Evolutionary conservation across 1,140 invertebrate species (phyloP).

Genomic region (Anadara kagoshimensis): DNA sequence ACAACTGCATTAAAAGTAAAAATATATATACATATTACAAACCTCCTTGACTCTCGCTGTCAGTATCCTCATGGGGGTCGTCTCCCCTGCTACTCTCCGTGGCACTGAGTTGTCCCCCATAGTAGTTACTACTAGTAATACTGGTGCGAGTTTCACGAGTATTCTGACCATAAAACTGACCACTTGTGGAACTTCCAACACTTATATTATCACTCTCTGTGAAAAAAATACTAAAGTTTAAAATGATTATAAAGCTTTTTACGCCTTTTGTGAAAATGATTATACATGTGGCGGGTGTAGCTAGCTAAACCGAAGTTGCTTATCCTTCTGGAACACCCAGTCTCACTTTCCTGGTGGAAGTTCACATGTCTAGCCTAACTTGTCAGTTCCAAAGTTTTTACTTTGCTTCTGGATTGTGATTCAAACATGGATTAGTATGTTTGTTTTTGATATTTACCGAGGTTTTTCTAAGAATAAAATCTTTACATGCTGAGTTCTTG

Average conservation of each 20-base stretch:
- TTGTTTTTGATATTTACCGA: too few relatives aligned
- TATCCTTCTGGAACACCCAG: too few relatives aligned
- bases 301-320: too few relatives aligned
- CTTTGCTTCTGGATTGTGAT: too few relatives aligned
- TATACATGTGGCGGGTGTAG: too few relatives aligned
- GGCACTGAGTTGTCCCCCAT: constrained; percentile 62
- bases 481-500: too few relatives aligned
- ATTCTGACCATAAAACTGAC: constrained; percentile 27
- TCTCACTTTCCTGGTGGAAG: too few relatives aligned
- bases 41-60: constrained; percentile 62
- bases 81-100: constrained; percentile 69
- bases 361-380: too few relatives aligned
- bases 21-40: constrained; percentile 4
- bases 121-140: constrained; percentile 53
- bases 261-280: background rate
- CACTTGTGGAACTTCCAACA: constrained; percentile 60
- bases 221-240: constrained; percentile 23
- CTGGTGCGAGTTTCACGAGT: constrained; percentile 54
- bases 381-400: too few relatives aligned
- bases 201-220: constrained; percentile 71
- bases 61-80: constrained; percentile 65
- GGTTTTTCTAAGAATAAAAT: too few relatives aligned
- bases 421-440: too few relatives aligned
- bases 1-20: background rate
- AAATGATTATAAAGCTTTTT: constrained; percentile 1